Base-by-base conservation (phyloP, 2,113 vertebrate genomes). In the Ascaphus truei region DNA sequence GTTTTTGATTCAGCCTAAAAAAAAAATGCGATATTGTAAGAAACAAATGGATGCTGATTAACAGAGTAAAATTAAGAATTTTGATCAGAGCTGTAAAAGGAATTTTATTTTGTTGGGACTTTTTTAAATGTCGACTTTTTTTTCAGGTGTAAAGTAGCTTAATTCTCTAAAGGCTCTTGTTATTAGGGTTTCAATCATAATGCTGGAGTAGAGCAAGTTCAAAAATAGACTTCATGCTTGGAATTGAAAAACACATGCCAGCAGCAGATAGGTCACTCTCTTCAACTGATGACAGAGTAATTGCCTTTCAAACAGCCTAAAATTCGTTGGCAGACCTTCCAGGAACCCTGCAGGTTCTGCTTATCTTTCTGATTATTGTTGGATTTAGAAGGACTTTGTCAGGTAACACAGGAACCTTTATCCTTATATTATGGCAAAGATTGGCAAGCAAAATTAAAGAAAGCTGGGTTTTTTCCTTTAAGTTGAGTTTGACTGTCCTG, bases 241-340 rank as follows among this genome's bases (percentile, higher is more conserved):
- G 50, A 80, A 79, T 65, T 43, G 67, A 79, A 79, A 75, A 1
- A 50, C 23, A 3, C 36, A 36, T 75, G 73, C 75, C 75, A 79
- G 72, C 79, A 83, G 6, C 48, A 75, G 63, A 74, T 23, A 80
- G 75, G 68, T 74, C 73, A 62, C 47, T 66, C 43, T 72, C 66
- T 78, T 75, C 61, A 73, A 62, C 73, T 72, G 48, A 79, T 83
- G 77, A 55, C 71, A 81, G 58, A 76, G 71, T 80, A 77, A 80
- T 80, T 85, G 18, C 45, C 50, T 84, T 75, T 71, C 61, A 29
- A 34, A 68, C 58, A 60, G 48, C 16, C 61, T 81, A 64, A 73
- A 77, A 71, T 74, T 58, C 72, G 23, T 75, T 75, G 76, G 66
- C 36, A 77, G 75, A 81, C 7, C 18, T 76, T 81, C 41, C 0